Evolutionary conservation across 92 coral and sea anemone species (phyloP), one percentile per base, ranked within the genome.

Genomic region (Phenganax stokvisi): DNA sequence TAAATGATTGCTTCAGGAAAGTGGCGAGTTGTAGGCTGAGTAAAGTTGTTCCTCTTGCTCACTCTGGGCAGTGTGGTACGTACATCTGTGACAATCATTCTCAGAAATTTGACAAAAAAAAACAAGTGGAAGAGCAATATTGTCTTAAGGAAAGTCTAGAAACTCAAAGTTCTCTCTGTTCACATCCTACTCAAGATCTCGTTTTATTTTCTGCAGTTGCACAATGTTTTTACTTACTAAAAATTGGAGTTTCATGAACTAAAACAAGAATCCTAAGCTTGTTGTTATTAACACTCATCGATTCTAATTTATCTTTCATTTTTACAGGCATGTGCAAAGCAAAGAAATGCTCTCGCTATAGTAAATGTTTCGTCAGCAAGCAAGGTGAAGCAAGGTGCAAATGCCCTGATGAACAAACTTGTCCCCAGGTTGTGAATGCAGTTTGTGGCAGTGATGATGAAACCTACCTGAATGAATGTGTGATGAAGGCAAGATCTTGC

Each of bases 381-480:
- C 59, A 56, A 55, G 81, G 90, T 16, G 75, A 27, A 67, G 88
- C 89, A n/a, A 81, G 72, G 12, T 96, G 99, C 75, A 88, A 65
- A 73, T 96, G 99, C 71, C 99, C 96, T 9, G 90, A 87, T 65
- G 85, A 86, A 52, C 84, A 90, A 52, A 82, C 85, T 79, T 96
- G 99, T 80, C 87, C 89, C 70, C 79, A 85, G 65, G 73, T 56
- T 47, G 96, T 97, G 20, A 90, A 88, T 51, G 89, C 87, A 78
- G 96, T 96, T 56, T 96, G 99, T 73, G 99, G 99, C 16, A 74
- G 97, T 47, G 99, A 96, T 47, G 87, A 87, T 28, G 79, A 60
- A 78, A 86, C 91, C 58, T 96, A 96, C 66, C 87, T 90, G 8
- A 96, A 88, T 55, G 97, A 92, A 52, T 96, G 99, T n/a, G 87